These are phyloP conservation scores for Brassicogethes aeneus DNA, from an alignment of 2,888 invertebrate genomes.

Conservation along the genomic window DNA sequence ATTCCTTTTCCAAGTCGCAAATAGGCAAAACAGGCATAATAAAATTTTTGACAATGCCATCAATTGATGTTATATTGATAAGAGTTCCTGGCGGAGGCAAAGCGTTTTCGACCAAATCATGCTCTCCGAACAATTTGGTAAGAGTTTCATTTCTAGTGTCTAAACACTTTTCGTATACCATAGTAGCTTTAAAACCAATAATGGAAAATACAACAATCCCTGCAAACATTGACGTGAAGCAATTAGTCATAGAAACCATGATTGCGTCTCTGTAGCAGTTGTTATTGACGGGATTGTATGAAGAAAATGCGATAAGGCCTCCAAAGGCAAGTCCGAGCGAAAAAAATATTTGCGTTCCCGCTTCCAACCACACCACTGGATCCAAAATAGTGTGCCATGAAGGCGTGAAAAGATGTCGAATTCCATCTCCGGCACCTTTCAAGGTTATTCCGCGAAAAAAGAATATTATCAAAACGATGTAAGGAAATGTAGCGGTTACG, in stretches of 20 bases:
- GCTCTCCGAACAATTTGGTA: conserved; percentile 47
- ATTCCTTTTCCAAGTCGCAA: conserved; percentile 77
- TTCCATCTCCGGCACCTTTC: conserved; percentile 63
- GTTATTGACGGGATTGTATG: conserved; percentile 94
- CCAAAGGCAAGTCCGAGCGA: conserved; percentile 93
- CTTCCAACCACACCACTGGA: conserved; percentile 95
- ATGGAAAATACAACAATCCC: conserved; percentile 94
- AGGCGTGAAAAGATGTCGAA: conserved; percentile 83
- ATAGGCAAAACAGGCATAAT: conserved; percentile 60
- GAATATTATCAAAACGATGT: conserved; percentile 90
- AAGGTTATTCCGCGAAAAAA: conserved; percentile 90
- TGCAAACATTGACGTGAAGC: conserved; percentile 93
- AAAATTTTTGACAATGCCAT: conserved; percentile 47
- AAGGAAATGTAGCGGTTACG: conserved; percentile 94
- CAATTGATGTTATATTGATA: conserved; percentile 44
- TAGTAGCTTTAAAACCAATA: conserved; percentile 85
- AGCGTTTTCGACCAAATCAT: conserved; percentile 26
- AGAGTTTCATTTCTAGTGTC: conserved; percentile 53
- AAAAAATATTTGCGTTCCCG: conserved; percentile 96
- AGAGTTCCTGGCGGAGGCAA: conserved; percentile 50
- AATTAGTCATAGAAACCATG: conserved; percentile 86
- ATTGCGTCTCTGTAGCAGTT: conserved; percentile 92
- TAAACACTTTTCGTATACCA: conserved; percentile 71
- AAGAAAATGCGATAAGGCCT: conserved; percentile 91
- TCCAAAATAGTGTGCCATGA: conserved; percentile 86